Base-by-base conservation (phyloP, 30 jellyfish, hydroid and myxozoan species). In the Cassiopea xamachana region DNA sequence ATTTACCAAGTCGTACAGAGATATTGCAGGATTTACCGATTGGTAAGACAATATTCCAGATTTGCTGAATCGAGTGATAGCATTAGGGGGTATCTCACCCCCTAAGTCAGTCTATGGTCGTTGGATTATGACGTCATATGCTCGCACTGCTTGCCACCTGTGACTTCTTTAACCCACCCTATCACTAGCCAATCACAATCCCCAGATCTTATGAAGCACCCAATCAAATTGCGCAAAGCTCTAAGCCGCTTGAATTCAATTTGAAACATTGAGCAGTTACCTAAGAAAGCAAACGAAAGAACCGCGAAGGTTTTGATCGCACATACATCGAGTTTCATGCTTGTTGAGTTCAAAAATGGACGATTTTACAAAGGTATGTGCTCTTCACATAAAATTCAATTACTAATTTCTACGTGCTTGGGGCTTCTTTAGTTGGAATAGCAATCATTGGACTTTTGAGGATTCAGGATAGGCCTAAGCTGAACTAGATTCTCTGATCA, bases 291-390 rank as follows among this genome's bases (percentile, higher is more conserved):
- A 69, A 69, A 69, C 91, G 91, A 83, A 18, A 4, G 84, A 59
- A 61, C 77, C 77, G 77, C 47, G 89, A 14, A 14, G 27, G 8
- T 64, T 5, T 7, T 64, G 39, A 17, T 64, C 27, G 74, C 74
- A 64, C 27, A 64, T 9, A 9, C 15, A 64, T 64, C 27, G 43
- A 10, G 19, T 7, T 4, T 5, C 43, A 14, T 5, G 27, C 74
- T 13, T 2, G 6, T 2, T 13, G 15, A 64, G 43, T 17, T 16
- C 14, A 5, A 82, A 58, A 8, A 89, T 89, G 96, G 96, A 89
- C 49, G 91, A 81, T 47, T 89, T 89, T 82, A 89, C 96, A 13
- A 89, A 89, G 92, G 96, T 89, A 70, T 64, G 1, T 17, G 8
- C 43, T 64, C 19, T 4, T 64, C 2, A 27, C 39, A 27, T 27